Conservation (phyloP, 2,888 invertebrate genomes). For the Ormyrus pomaceus region DNA sequence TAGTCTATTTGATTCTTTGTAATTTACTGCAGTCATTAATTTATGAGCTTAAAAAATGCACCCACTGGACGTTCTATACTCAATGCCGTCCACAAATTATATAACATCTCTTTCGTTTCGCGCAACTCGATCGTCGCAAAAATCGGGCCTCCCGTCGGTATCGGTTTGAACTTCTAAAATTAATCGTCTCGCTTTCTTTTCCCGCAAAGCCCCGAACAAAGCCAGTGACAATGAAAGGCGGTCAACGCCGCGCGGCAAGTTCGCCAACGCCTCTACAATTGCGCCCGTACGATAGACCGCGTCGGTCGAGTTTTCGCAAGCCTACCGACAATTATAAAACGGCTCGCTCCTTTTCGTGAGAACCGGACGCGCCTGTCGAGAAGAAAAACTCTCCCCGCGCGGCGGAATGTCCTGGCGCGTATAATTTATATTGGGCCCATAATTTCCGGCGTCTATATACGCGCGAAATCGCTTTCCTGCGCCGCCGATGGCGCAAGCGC, state of each 20-base stretch:
- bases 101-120: too few species aligned
- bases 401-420: slow-evolving; percentile 40
- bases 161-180: too few species aligned
- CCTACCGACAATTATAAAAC: background rate
- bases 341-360: slow-evolving; percentile 32
- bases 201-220: background rate
- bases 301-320: slow-evolving; percentile 3
- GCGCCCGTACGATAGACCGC: background rate
- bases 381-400: background rate
- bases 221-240: background rate
- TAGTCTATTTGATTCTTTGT: too few species aligned
- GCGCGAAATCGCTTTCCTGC: background rate
- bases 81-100: too few species aligned
- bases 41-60: too few species aligned
- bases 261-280: background rate
- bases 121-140: too few species aligned
- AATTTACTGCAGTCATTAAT: too few species aligned
- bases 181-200: too few species aligned
- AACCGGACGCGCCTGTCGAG: slow-evolving; percentile 45
- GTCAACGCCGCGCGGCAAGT: background rate
- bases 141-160: too few species aligned
- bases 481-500: too few species aligned
- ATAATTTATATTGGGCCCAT: slow-evolving; percentile 67
- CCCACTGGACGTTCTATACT: too few species aligned
- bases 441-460: slow-evolving; percentile 65